These are phyloP conservation scores for Morbakka virulenta DNA, from an alignment of 30 jellyfish, hydroid and myxozoan species.

Conservation along the genomic window DNA sequence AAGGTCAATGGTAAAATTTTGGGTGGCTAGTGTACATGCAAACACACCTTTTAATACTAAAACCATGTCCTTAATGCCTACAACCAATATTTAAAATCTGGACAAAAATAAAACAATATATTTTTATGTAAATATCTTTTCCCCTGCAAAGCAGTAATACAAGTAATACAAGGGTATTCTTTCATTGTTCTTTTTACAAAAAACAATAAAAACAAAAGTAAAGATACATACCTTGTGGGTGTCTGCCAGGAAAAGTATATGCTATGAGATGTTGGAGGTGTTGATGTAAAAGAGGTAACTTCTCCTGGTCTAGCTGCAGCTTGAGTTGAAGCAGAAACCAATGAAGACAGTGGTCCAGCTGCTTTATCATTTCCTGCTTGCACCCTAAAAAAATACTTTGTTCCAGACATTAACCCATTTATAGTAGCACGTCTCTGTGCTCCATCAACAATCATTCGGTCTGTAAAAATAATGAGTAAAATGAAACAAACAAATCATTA, in stretches of 20 bases:
- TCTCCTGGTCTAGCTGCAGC: slow-evolving; percentile 32
- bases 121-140: no score
- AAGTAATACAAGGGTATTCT: no score
- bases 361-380: slow-evolving; percentile 70
- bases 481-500: not conserved
- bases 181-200: no score
- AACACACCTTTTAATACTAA: no score
- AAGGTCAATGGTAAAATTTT: no score
- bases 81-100: no score
- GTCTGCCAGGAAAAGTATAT: slow-evolving; percentile 52
- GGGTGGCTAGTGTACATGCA: no score
- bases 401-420: slow-evolving; percentile 30
- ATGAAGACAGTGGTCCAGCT: slow-evolving; percentile 51
- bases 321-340: not conserved
- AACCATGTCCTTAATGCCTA: no score
- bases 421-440: slow-evolving; percentile 19
- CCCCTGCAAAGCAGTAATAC: no score
- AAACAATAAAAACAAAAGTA: not conserved
- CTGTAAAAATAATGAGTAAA: slow-evolving; percentile 19
- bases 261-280: slow-evolving; percentile 49
- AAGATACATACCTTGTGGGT: slow-evolving; percentile 47
- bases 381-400: slow-evolving; percentile 55
- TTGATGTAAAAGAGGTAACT: slow-evolving; percentile 34
- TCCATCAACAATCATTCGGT: slow-evolving; percentile 1
- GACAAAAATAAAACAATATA: no score